These are phyloP conservation scores for Tychaedon coryphoeus DNA, from an alignment of 2,113 vertebrate genomes.

Conservation along the genomic window DNA sequence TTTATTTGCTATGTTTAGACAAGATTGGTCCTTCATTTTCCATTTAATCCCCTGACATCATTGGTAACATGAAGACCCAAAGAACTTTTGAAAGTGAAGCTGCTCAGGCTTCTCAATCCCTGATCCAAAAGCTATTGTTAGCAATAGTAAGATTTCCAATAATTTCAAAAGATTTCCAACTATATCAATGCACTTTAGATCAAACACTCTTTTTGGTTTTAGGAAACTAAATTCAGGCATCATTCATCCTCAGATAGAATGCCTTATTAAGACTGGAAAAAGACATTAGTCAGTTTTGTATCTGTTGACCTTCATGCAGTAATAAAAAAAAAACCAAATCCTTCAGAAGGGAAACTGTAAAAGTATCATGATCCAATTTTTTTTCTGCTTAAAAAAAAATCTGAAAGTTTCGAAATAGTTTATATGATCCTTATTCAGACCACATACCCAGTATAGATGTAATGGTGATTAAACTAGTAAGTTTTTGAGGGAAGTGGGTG, in stretches of 20 bases:
- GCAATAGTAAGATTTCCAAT: background rate
- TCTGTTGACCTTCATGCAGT: background rate
- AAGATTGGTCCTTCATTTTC: background rate
- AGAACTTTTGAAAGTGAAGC: background rate
- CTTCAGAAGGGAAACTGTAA: background rate
- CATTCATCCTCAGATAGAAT: background rate
- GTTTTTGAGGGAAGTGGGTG: background rate
- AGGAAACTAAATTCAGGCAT: background rate
- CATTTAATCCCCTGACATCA: background rate
- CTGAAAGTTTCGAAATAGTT: background rate
- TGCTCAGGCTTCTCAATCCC: background rate
- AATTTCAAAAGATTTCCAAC: background rate
- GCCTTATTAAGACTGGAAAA: background rate
- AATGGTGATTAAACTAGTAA: background rate
- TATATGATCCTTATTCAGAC: background rate
- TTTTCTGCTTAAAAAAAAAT: background rate
- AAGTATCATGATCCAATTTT: background rate
- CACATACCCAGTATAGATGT: background rate
- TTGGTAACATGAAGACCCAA: background rate
- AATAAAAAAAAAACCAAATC: background rate
- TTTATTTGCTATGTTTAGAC: background rate
- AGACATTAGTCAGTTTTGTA: background rate
- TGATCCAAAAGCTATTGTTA: background rate
- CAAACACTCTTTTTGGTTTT: background rate
- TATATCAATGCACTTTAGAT: background rate